These are phyloP conservation scores for Disparrhopalites patrizii DNA, from an alignment of 2,888 invertebrate genomes.

Conservation along the genomic window DNA sequence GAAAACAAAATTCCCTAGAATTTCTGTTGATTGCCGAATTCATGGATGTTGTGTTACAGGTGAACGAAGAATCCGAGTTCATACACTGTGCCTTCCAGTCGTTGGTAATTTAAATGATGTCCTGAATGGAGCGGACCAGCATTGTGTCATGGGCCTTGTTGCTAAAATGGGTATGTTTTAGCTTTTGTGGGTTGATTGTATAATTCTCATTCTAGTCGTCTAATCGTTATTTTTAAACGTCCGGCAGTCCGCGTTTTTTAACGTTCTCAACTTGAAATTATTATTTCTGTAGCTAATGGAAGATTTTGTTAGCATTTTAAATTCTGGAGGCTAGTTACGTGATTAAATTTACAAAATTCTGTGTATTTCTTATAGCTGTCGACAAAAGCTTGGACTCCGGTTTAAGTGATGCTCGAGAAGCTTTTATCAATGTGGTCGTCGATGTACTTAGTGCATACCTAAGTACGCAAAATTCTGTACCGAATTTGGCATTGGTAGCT, in stretches of 20 bases:
- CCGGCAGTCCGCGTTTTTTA: not conserved
- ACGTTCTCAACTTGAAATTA: too few relatives aligned
- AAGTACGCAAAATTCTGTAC: constrained; percentile 55
- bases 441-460: constrained; percentile 79
- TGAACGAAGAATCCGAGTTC: constrained; percentile 94
- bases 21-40: constrained; percentile 3
- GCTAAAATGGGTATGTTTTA: constrained; percentile 93
- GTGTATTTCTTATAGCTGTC: constrained; percentile 61
- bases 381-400: constrained; percentile 83
- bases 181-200: too few relatives aligned
- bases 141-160: constrained; percentile 84
- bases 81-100: constrained; percentile 92
- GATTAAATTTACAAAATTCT: too few relatives aligned
- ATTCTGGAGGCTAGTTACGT: too few relatives aligned
- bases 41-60: constrained; percentile 56
- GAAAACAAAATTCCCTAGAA: not conserved
- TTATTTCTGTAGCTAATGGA: too few relatives aligned
- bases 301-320: too few relatives aligned
- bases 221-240: too few relatives aligned
- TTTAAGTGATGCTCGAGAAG: constrained; percentile 90
- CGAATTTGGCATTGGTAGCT: constrained; percentile 62
- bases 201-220: too few relatives aligned
- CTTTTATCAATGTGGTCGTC: constrained; percentile 88
- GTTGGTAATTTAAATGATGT: constrained; percentile 79
- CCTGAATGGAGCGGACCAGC: constrained; percentile 84